Evolutionary conservation across 2,113 vertebrate genomes (phyloP).

Genomic region (Hyla sarda): DNA sequence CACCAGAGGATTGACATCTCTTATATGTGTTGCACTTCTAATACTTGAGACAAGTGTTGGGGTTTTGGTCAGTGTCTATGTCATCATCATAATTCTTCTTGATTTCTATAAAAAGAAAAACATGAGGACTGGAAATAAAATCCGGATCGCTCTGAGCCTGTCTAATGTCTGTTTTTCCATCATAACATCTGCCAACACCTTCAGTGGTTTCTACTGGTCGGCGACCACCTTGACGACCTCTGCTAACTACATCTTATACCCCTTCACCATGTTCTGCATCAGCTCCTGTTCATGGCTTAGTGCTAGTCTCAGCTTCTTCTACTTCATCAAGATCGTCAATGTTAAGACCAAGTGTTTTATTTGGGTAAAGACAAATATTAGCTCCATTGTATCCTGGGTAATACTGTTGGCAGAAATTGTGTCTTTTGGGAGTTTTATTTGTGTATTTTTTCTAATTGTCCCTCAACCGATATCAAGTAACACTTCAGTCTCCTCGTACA

Average conservation of each 20-base stretch:
- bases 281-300: constrained; percentile 16
- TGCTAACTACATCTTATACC: neutral
- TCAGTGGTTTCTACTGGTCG: neutral
- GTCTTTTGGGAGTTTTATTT: neutral
- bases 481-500: neutral
- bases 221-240: too few species aligned
- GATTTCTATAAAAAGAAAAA: neutral
- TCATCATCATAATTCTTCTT: neutral
- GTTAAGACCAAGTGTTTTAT: neutral
- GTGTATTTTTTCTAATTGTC: neutral
- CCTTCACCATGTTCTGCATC: neutral
- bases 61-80: neutral
- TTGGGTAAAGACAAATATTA: neutral
- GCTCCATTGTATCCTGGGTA: neutral
- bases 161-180: constrained; percentile 4
- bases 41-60: neutral
- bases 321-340: constrained; percentile 16
- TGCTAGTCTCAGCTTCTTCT: constrained; percentile 28
- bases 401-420: constrained; percentile 3
- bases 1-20: neutral
- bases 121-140: constrained; percentile 15
- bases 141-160: neutral
- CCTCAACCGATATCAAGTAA: neutral
- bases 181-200: neutral
- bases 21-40: neutral